Base-by-base conservation (phyloP, 2,113 vertebrate genomes). In the Cyphomyrus discorhynchus region DNA sequence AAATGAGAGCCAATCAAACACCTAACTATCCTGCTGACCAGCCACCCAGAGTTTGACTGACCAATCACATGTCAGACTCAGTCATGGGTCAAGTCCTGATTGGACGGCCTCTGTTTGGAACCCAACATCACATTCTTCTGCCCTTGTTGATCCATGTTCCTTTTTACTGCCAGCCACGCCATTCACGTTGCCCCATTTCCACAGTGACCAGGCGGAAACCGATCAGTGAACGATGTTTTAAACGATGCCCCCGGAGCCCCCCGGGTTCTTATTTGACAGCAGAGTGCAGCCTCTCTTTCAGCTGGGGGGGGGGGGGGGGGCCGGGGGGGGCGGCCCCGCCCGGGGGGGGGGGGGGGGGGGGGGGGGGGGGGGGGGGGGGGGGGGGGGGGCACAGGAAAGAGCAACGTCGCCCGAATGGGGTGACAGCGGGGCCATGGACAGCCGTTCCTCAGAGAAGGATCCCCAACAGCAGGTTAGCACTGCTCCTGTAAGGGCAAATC, bases 211-310 rank as follows among this genome's bases (percentile, higher is more conserved):
- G 91, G 94, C 94, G 93, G 94, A 94, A 95, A 94, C 94, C 93
- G 93, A 95, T 96, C 94, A 93, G 93, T 87, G 93, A 94, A 94
- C 94, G 93, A 95, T 95, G 93, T 94, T 95, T 92, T 91, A 94
- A 95, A 95, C 92, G 92, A 94, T 93, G 93, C 93, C 94, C 92
- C 94, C 88, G 93, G 93, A 93, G 17, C 19, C 94, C 94, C 92
- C 91, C 92, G 90, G 94, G 92, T 92, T 93, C 93, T 94, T 94
- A 93, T 94, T 94, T 94, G 94, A 95, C 93, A 94, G 95, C 91
- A 93, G 95, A 95, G 93, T 92, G 92, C 92, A 92, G 92, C n/a
- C n/a, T n/a, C n/a, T n/a, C n/a, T n/a, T n/a, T n/a, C n/a, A n/a
- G n/a, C n/a, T n/a, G 21, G 53, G 53, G 53, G 52, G 27, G 1